Evolutionary conservation across 2,888 invertebrate species (phyloP), one percentile per base, ranked within the genome.

Genomic region (Torymus tubicola): DNA sequence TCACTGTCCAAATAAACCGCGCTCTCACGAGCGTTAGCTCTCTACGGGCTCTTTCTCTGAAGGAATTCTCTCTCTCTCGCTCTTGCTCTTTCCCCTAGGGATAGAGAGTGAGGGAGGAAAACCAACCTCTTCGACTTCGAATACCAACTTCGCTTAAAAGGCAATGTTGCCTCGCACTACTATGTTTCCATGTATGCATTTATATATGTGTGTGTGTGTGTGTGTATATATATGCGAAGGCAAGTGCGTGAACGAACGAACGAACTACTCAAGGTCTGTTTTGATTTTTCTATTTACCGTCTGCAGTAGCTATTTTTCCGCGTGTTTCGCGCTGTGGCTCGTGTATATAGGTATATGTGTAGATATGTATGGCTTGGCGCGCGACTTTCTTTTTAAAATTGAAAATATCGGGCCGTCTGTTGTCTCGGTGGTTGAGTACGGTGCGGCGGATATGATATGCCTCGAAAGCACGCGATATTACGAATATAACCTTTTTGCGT

Each of bases 1-100:
- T 88, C 87, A 88, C 86, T 86, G 86, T 88, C 86, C 84, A 86
- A 84, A 86, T 85, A 86, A 86, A 87, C 69, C 13, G 14, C 60
- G 16, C 10, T 42, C 8, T 42, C 42, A 8, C 42, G 42, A 42
- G 42, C 42, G 42, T 42, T 8, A 42, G 42, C 70, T 84, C 86
- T 83, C 85, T 85, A 85, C 86, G 84, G 83, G 75, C 85, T 84
- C 81, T 86, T 85, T 85, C 86, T 86, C 83, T 61, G 60, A 63
- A 69, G 72, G 73, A 81, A 78, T 64, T 67, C 74, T 57, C 63
- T 53, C 67, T 21, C 2, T 1, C 67, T 67, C 74, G 53, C 63
- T 53, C 67, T 21, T 21, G 21, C 67, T 52, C 52, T 61, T 71
- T 79, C 78, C 80, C 80, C 80, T 55, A 53, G 80, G 81, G 81